Evolutionary conservation across 2,888 invertebrate species (phyloP).

Genomic region (Danaus chrysippus): DNA sequence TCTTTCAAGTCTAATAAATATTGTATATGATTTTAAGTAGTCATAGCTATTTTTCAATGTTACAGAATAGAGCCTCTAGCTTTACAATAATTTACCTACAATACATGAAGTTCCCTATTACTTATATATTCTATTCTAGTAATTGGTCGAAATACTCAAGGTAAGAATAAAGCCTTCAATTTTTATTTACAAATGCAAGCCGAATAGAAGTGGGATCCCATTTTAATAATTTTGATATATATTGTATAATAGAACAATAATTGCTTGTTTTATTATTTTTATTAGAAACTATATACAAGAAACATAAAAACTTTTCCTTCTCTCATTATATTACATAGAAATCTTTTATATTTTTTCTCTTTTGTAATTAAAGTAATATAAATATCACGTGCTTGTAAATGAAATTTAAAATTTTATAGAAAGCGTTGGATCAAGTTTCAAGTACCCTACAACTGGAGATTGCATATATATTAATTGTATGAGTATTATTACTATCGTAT

Average conservation of each 20-base stretch:
- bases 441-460: background rate
- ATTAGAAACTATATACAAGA: background rate
- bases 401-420: background rate
- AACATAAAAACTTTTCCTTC: constrained; percentile 4
- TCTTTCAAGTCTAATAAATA: constrained; percentile 47
- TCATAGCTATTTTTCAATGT: constrained; percentile 27
- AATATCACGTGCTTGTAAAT: background rate
- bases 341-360: too few relatives aligned
- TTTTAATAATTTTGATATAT: background rate
- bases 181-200: constrained; percentile 45
- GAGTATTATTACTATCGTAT: background rate
- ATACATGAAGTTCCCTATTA: constrained; percentile 35
- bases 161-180: constrained; percentile 53
- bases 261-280: background rate
- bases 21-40: constrained; percentile 39
- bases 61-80: constrained; percentile 17
- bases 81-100: constrained; percentile 29
- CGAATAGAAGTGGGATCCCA: constrained; percentile 16
- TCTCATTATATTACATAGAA: background rate
- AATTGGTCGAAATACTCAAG: constrained; percentile 65
- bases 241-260: constrained; percentile 4
- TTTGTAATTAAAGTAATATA: background rate
- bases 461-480: background rate
- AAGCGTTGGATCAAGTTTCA: background rate
- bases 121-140: constrained; percentile 45